phyloP scores from a whole-genome alignment of 2,888 invertebrate genomes.

The Listrodromus nycthemerus region DNA sequence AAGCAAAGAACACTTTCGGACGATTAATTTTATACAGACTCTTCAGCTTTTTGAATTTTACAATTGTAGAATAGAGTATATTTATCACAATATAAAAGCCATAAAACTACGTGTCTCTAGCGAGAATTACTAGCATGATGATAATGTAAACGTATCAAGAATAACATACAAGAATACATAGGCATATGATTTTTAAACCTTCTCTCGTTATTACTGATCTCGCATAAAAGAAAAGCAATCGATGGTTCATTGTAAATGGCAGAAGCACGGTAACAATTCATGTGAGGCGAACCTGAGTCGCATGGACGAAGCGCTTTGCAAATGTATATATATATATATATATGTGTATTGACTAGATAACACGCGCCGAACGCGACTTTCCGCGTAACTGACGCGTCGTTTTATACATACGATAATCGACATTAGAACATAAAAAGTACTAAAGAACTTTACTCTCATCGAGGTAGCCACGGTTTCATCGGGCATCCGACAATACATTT shows the following conservation, averaged over 20 bases:
- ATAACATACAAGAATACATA: conserved; percentile 17
- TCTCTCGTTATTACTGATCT: neutral
- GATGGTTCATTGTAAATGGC: conserved; percentile 6
- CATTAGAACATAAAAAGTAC: conserved; percentile 1
- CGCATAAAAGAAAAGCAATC: conserved; percentile 8
- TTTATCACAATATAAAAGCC: conserved; percentile 63
- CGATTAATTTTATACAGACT: neutral
- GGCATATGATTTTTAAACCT: conserved; percentile 27
- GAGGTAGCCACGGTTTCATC: conserved; percentile 11
- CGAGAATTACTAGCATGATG: conserved; percentile 8
- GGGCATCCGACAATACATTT: neutral
- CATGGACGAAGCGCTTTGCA: conserved; percentile 18
- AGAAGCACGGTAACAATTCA: conserved; percentile 26
- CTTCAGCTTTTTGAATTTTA: neutral
- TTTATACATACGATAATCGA: neutral
- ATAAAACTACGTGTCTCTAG: conserved; percentile 37
- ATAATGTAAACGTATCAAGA: conserved; percentile 5
- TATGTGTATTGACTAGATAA: conserved; percentile 65
- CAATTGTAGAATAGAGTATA: conserved; percentile 50
- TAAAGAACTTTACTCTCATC: neutral
- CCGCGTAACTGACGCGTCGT: neutral
- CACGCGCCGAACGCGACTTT: conserved; percentile 25
- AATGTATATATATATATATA: no score
- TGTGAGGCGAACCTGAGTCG: conserved; percentile 3
- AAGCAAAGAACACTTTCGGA: neutral